phyloP scores from a whole-genome alignment of 2,113 vertebrate species.

The Colossoma macropomum region DNA sequence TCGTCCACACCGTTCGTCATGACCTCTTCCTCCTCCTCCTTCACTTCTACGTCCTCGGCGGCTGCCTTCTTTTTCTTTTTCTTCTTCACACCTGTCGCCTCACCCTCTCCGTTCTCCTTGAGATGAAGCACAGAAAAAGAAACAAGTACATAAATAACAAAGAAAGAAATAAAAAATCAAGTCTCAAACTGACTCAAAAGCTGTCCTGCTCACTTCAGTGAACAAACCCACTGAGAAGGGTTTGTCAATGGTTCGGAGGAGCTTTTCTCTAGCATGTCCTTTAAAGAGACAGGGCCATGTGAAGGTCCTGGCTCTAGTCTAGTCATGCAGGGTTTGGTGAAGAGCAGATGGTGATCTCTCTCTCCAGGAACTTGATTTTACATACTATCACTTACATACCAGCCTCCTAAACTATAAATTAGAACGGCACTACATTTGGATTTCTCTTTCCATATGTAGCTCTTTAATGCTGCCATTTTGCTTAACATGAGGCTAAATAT shows the following conservation, averaged over 20 bases:
- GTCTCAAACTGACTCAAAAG: background rate
- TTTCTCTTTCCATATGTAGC: too few species aligned
- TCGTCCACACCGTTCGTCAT: conserved; percentile 66
- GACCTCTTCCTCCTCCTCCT: conserved; percentile 27
- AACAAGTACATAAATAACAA: background rate
- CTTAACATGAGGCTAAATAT: too few species aligned
- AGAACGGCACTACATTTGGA: too few species aligned
- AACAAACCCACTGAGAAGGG: conserved; percentile 67
- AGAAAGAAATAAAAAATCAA: background rate
- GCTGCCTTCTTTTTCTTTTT: conserved; percentile 69
- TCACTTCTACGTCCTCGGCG: conserved; percentile 42
- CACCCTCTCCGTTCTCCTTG: conserved; percentile 61
- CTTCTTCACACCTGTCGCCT: conserved; percentile 54
- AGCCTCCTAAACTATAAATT: too few species aligned
- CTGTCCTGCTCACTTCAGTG: conserved; percentile 80
- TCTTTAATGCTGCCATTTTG: too few species aligned
- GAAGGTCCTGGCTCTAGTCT: conserved; percentile 67
- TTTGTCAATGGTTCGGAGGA: conserved; percentile 80
- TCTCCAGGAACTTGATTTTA: too few species aligned
- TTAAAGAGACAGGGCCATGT: conserved; percentile 69
- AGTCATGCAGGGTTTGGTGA: conserved; percentile 61
- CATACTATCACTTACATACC: too few species aligned
- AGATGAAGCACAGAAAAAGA: background rate
- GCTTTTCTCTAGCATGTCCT: conserved; percentile 71
- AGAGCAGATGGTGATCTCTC: background rate